A percentile compares a stretch with the other conserved stretches of the same genome.
phyloP scores from a whole-genome alignment of 2,888 invertebrate species.

The Andrena fulva region DNA sequence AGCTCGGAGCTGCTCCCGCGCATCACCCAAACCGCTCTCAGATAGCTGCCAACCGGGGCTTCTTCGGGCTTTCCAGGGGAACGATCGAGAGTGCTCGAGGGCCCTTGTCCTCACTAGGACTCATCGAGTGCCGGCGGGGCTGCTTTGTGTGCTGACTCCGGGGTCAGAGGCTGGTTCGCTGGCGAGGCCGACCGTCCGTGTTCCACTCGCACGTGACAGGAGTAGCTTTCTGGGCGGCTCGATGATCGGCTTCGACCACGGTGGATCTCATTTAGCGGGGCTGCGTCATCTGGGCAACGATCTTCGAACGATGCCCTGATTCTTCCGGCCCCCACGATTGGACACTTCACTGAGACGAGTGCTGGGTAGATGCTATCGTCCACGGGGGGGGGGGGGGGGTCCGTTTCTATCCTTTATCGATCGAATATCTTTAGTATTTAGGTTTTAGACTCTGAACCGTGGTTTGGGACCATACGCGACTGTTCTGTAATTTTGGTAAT shows the following conservation, averaged over 20 bases:
- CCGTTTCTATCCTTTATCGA: background rate
- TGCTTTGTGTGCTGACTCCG: slow-evolving; percentile 38
- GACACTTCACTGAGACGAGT: background rate
- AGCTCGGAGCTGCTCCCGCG: slow-evolving; percentile 92
- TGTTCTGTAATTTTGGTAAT: slow-evolving; percentile 7
- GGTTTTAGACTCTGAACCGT: background rate
- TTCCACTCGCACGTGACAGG: slow-evolving; percentile 2
- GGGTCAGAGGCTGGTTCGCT: slow-evolving; percentile 28
- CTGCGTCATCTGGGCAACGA: background rate
- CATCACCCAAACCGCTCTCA: slow-evolving; percentile 84
- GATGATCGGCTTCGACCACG: slow-evolving; percentile 14
- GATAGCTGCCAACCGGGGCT: slow-evolving; percentile 56
- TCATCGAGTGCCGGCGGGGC: slow-evolving; percentile 64
- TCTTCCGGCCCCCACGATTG: background rate
- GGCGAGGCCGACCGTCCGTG: slow-evolving; percentile 39
- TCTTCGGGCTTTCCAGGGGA: slow-evolving; percentile 49
- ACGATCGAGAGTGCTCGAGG: slow-evolving; percentile 62
- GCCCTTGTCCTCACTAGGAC: slow-evolving; percentile 58
- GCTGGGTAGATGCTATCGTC: background rate
- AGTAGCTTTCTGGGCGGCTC: slow-evolving; percentile 27
- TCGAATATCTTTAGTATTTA: background rate
- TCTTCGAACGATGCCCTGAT: background rate
- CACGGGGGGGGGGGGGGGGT: background rate
- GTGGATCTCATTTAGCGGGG: slow-evolving; percentile 45
- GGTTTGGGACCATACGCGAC: too few species aligned